Evolutionary conservation across 2,797 vertebrate genomes (phyloP).

Genomic region (Anguilla obscura): DNA sequence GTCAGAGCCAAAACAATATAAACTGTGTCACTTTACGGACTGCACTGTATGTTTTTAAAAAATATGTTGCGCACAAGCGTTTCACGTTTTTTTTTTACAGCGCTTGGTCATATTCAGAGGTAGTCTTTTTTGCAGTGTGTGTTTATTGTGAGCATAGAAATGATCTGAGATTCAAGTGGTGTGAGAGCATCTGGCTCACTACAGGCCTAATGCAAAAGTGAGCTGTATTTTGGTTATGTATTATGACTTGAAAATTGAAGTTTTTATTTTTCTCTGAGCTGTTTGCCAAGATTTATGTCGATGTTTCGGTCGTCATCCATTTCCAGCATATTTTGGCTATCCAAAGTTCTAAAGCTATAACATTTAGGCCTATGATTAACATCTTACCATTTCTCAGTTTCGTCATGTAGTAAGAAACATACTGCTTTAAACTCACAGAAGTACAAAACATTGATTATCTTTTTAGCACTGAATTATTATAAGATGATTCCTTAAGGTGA

Average conservation of each 20-base stretch:
- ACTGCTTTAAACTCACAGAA: not conserved
- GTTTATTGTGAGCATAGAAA: not conserved
- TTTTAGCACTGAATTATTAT: not conserved
- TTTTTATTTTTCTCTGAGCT: constrained; percentile 5
- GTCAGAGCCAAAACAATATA: too few relatives aligned
- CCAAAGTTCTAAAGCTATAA: not conserved
- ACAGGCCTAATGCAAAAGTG: not conserved
- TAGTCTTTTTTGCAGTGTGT: constrained; percentile 22
- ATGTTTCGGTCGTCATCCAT: not conserved
- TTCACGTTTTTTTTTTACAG: constrained; percentile 3
- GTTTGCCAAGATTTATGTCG: not conserved
- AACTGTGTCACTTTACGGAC: too few relatives aligned
- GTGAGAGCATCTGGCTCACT: not conserved
- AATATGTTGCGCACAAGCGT: not conserved
- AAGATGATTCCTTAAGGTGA: not conserved
- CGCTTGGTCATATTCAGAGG: constrained; percentile 10
- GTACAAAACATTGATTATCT: not conserved
- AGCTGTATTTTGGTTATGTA: not conserved
- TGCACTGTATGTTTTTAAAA: not conserved
- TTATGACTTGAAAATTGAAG: not conserved
- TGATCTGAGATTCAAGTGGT: not conserved
- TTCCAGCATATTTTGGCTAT: not conserved
- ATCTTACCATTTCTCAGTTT: not conserved
- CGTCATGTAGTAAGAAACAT: not conserved
- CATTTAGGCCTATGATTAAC: not conserved